Evolutionary conservation across 2,113 vertebrate genomes (phyloP).

Genomic region (Sclerurus mexicanus): DNA sequence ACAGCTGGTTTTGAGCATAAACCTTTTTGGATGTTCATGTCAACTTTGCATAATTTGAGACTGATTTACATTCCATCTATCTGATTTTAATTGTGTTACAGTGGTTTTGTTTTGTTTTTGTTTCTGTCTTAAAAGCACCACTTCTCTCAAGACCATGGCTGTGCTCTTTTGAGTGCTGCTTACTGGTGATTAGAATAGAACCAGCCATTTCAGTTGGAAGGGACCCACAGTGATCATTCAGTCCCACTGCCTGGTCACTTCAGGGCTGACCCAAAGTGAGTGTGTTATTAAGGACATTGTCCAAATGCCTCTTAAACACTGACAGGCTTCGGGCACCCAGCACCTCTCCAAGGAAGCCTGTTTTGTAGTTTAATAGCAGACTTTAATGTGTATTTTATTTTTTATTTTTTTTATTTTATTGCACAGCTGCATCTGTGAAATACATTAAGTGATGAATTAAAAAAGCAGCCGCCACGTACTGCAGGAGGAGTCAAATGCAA

Average conservation of each 20-base stretch:
- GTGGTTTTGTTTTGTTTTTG: background rate
- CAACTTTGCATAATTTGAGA: background rate
- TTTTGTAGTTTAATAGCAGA: background rate
- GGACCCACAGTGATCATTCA: background rate
- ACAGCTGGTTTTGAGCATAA: background rate
- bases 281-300: background rate
- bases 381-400: background rate
- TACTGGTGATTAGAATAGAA: background rate
- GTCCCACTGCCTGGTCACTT: rapidly evolving
- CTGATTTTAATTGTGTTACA: background rate
- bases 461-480: background rate
- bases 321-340: too few relatives aligned
- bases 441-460: background rate
- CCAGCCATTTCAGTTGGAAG: background rate
- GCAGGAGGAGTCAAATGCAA: background rate
- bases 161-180: background rate
- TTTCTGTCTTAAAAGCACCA: background rate
- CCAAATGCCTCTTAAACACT: background rate
- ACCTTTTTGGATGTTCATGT: background rate
- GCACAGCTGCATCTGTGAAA: background rate
- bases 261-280: background rate
- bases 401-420: background rate
- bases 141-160: background rate
- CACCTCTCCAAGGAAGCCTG: background rate
- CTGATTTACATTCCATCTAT: rapidly evolving